These are phyloP conservation scores for Melanotaenia nigrans DNA, from an alignment of 2,797 vertebrate genomes.

Conservation along the genomic window DNA sequence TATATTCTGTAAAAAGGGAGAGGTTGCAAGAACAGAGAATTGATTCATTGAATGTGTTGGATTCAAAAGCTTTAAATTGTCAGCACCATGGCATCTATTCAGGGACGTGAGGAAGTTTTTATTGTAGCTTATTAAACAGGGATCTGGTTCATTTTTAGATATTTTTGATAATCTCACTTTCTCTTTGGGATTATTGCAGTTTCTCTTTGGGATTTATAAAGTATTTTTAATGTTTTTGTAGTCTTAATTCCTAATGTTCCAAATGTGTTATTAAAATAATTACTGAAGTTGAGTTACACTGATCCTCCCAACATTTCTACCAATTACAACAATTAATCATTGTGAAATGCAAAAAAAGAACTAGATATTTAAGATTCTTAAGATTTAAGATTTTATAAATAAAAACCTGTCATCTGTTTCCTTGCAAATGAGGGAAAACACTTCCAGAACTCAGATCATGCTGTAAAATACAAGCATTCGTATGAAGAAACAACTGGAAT, in stretches of 20 bases:
- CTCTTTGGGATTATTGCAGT: too few species aligned
- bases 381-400: background rate
- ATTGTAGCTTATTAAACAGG: slow-evolving; percentile 1
- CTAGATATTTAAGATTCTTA: background rate
- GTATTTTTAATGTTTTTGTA: background rate
- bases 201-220: too few species aligned
- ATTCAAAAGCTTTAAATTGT: slow-evolving; percentile 5
- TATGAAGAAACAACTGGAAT: slow-evolving; percentile 41
- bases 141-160: slow-evolving; percentile 1
- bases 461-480: slow-evolving; percentile 34
- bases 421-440: slow-evolving; percentile 59
- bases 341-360: background rate
- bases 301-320: background rate
- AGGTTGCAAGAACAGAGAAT: background rate
- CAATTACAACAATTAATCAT: background rate
- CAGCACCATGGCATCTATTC: background rate
- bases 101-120: slow-evolving; percentile 11
- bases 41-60: slow-evolving; percentile 11
- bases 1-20: slow-evolving; percentile 26
- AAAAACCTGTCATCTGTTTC: slow-evolving; percentile 6
- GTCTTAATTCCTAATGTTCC: background rate
- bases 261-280: background rate
- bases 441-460: slow-evolving; percentile 45
- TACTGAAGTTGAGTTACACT: background rate
- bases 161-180: too few species aligned